Evolutionary conservation across 2,113 vertebrate species (phyloP).

Genomic region (Collichthys lucidus): DNA sequence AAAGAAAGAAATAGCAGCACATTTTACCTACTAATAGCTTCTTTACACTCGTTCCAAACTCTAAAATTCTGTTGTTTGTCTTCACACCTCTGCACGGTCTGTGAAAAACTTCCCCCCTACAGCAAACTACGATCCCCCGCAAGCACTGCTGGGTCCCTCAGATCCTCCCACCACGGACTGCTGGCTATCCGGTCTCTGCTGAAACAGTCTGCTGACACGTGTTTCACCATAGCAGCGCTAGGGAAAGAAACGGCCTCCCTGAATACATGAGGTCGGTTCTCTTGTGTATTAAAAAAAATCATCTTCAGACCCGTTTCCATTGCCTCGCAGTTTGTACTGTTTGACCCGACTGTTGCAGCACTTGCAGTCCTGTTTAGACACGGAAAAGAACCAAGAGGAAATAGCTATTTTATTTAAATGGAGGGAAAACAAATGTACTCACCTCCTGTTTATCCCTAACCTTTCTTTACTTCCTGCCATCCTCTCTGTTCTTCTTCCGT

Average conservation of each 20-base stretch:
- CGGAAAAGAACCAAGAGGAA: background rate
- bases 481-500: background rate
- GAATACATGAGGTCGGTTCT: conserved; percentile 26
- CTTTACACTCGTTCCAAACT: conserved; percentile 53
- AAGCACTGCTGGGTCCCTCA: conserved; percentile 54
- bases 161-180: conserved; percentile 66
- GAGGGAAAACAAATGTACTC: background rate
- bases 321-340: conserved; percentile 10
- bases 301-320: background rate
- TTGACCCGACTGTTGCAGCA: conserved; percentile 9
- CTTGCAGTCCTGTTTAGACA: background rate
- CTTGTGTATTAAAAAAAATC: conserved; percentile 41
- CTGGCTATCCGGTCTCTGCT: conserved; percentile 28
- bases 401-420: background rate
- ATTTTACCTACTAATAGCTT: conserved; percentile 10
- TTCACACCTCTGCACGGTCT: conserved; percentile 63
- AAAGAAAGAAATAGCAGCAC: background rate
- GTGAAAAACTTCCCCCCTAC: conserved; percentile 50
- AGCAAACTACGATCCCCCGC: conserved; percentile 42
- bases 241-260: conserved; percentile 17
- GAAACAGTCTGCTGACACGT: conserved; percentile 21
- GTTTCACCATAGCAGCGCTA: conserved; percentile 24
- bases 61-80: conserved; percentile 35
- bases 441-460: conserved; percentile 7
- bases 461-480: background rate